phyloP scores from a whole-genome alignment of 2,797 vertebrate species.

The Tamandua tetradactyla region DNA sequence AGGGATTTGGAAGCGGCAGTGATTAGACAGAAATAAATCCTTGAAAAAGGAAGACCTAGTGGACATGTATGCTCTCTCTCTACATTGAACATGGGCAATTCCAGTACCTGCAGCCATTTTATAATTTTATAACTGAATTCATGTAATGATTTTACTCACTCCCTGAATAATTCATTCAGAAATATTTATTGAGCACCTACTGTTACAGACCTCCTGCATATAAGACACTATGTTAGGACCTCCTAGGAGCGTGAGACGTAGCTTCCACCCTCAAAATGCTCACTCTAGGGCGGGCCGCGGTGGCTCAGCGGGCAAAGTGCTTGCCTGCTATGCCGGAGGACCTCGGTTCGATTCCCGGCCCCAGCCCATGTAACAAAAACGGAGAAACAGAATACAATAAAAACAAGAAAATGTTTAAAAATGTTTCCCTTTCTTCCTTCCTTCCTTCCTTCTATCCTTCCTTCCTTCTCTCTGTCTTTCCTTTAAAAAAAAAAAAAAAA shows the following conservation, averaged over 20 bases:
- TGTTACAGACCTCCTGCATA: background rate
- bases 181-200: background rate
- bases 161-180: background rate
- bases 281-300: no score
- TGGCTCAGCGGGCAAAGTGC: no score
- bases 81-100: background rate
- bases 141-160: background rate
- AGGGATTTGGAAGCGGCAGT: background rate
- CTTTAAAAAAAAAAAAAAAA: no score
- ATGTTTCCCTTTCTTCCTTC: no score
- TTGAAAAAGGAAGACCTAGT: background rate
- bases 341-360: no score
- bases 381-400: no score
- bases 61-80: background rate
- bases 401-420: no score
- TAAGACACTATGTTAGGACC: background rate
- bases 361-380: no score
- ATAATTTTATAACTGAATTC: slow-evolving; percentile 4
- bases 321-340: no score
- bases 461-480: no score
- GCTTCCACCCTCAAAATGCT: background rate
- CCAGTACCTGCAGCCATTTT: background rate
- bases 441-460: no score
- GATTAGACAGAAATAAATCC: background rate
- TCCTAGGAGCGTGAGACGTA: background rate